Base-by-base conservation (phyloP, 2,797 vertebrate genomes). In the Hyperoplus lanceolatus region DNA sequence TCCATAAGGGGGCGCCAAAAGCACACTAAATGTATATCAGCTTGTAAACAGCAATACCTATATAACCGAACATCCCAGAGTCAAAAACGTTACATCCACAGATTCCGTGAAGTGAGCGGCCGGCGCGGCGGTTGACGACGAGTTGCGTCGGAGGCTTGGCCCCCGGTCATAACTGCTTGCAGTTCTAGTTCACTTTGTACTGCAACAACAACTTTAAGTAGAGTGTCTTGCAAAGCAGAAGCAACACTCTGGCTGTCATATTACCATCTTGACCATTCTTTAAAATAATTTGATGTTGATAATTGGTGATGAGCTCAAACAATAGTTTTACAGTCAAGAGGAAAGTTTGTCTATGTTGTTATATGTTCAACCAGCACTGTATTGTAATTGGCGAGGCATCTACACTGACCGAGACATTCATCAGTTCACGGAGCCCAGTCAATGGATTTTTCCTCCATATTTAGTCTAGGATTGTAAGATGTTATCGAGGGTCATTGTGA, bases 391-490 rank as follows among this genome's bases (percentile, higher is more conserved):
- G n/a, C n/a, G 9, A 5, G n/a, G n/a, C n/a, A 21, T 29, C 29
- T 29, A 3, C 29, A 29, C 29, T 29, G 7, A 50, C 49, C 12
- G 12, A 48, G 2, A 14, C 46, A 48, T 1, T 9, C 16, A 45
- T 21, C 21, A 39, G 21, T 43, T 4, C 8, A 21, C 18, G 46
- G 11, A 29, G 18, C n/a, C 7, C 29, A 3, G 29, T 29, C 29
- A 29, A 29, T 29, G 29, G 29, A 29, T 29, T 29, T 29, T 29
- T 29, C 29, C 9, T 0, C 42, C 1, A 5, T 63, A 7, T 64
- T 64, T 39, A 56, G 71, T 36, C 13, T 65, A 21, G 18, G 14
- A 43, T 21, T 10, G 38, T 60, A n/a, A 51, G 43, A 74, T 59
- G 21, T 21, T 9, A 60, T 68, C 46, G 12, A 41, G 42, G 43